These are phyloP conservation scores for Fissipunctia ypsillon DNA, from an alignment of 2,888 invertebrate species.

Conservation along the genomic window DNA sequence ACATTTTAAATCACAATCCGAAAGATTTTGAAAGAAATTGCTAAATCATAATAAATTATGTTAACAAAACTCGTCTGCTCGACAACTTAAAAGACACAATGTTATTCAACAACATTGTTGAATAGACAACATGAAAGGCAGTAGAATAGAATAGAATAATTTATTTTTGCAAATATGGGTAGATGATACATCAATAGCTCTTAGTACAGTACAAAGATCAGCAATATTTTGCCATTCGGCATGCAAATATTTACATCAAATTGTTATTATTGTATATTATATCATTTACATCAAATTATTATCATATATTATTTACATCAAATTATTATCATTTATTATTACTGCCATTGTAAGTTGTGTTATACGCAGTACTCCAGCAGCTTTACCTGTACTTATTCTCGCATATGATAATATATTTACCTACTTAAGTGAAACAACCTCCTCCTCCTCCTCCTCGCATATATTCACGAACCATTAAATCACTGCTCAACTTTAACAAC, in stretches of 20 bases:
- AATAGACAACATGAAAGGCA: background rate
- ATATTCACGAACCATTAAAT: slow-evolving; percentile 11
- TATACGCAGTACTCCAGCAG: background rate
- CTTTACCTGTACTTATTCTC: background rate
- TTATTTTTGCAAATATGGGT: no score
- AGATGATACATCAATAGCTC: no score
- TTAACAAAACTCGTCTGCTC: background rate
- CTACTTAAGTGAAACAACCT: background rate
- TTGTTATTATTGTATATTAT: no score
- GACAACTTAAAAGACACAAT: background rate
- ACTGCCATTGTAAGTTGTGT: no score
- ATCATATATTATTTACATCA: no score
- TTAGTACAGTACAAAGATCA: no score
- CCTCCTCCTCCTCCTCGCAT: background rate
- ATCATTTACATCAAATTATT: no score
- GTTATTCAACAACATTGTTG: no score
- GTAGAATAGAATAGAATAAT: no score
- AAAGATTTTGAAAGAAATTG: background rate
- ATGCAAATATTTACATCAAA: no score
- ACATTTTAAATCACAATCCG: background rate
- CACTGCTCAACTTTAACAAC: slow-evolving; percentile 10
- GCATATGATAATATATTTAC: background rate
- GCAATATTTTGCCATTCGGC: no score
- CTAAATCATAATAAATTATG: background rate
- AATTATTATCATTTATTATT: no score